A percentile compares a stretch with the other conserved stretches of the same genome.
phyloP scores from a whole-genome alignment of 2,113 vertebrate species.

The Prinia subflava region DNA sequence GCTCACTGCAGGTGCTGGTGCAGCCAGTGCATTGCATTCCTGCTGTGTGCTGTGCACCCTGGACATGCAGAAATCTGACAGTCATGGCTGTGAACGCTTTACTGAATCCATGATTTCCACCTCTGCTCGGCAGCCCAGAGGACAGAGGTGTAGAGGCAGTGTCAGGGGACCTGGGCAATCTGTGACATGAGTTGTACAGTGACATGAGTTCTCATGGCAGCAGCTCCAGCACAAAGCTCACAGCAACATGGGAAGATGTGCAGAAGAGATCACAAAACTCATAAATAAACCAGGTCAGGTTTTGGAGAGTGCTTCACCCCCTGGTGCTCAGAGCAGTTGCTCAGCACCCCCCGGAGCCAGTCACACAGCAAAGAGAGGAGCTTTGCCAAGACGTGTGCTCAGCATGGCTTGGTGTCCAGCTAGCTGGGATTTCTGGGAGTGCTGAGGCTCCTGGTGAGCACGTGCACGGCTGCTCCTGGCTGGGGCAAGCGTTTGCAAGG shows the following conservation, averaged over 20 bases:
- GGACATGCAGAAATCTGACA: neutral
- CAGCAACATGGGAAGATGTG: neutral
- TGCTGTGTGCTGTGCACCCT: neutral
- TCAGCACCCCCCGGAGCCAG: neutral
- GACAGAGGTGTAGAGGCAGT: neutral
- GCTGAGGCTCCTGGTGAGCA: neutral
- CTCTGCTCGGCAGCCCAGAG: neutral
- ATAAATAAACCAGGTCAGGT: neutral
- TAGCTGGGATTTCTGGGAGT: neutral
- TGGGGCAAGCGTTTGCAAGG: neutral
- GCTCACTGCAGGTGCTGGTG: neutral
- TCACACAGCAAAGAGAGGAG: neutral
- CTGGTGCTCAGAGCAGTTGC: neutral
- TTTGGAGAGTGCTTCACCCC: neutral
- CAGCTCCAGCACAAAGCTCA: neutral
- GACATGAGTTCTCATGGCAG: neutral
- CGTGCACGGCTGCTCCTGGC: neutral
- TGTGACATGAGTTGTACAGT: neutral
- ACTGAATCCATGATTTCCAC: neutral
- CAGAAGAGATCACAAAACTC: neutral
- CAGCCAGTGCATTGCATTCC: neutral
- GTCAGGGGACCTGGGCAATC: neutral
- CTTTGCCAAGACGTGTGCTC: conserved; percentile 32
- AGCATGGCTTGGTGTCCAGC: neutral
- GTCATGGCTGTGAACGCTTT: neutral